Percentiles rank a stretch among this genome's conserved stretches.
Conservation (phyloP, 2,888 invertebrate species). For the Masnerella sp. region DNA sequence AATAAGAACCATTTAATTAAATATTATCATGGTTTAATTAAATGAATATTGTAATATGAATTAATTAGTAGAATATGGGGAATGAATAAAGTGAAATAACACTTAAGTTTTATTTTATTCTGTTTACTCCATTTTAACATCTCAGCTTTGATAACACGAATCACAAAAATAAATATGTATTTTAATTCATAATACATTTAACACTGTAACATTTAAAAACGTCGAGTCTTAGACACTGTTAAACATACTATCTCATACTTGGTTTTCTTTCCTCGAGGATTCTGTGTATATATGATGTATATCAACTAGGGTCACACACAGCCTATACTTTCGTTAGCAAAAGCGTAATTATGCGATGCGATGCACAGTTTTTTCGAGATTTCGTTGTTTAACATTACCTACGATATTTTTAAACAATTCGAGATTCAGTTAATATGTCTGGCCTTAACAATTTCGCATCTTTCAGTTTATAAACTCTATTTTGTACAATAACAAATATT, state of each 20-base stretch:
- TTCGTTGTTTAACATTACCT: slow-evolving; percentile 33
- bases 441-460: no score
- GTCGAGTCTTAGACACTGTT: slow-evolving; percentile 21
- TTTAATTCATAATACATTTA: slow-evolving; percentile 20
- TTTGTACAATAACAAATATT: no score
- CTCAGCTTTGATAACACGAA: slow-evolving; percentile 21
- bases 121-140: slow-evolving; percentile 21
- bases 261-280: not conserved
- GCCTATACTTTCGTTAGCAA: slow-evolving; percentile 42
- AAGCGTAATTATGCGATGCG: slow-evolving; percentile 28
- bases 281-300: slow-evolving; percentile 9
- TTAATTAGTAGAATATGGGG: no score
- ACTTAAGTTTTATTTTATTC: slow-evolving; percentile 13
- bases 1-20: no score
- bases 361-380: slow-evolving; percentile 18
- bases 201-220: slow-evolving; percentile 35
- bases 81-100: not conserved
- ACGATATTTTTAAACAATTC: no score
- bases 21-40: no score
- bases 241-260: slow-evolving; percentile 27
- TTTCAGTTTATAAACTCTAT: no score
- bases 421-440: no score
- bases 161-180: slow-evolving; percentile 34
- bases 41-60: not conserved
- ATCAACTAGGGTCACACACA: slow-evolving; percentile 21